Evolutionary conservation across 2,888 invertebrate genomes (phyloP).

Genomic region (Hedychridium roseum): DNA sequence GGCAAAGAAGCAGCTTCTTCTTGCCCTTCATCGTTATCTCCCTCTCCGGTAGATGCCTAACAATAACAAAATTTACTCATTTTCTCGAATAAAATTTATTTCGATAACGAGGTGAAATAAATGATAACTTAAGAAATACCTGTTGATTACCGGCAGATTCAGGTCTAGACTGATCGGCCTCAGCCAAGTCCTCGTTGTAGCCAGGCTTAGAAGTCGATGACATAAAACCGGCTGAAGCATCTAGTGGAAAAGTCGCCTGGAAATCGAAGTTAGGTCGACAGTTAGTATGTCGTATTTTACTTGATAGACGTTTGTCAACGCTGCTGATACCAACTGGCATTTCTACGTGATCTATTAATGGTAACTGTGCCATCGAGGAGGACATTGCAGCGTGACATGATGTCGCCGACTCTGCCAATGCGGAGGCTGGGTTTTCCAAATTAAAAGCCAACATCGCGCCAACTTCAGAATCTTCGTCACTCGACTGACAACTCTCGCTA

Average conservation of each 20-base stretch:
- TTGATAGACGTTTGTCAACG: background rate
- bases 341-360: slow-evolving; percentile 32
- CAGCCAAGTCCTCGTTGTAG: slow-evolving; percentile 78
- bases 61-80: background rate
- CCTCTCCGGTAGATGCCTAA: slow-evolving; percentile 5
- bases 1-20: slow-evolving; percentile 26
- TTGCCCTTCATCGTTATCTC: slow-evolving; percentile 33
- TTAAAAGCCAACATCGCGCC: slow-evolving; percentile 38
- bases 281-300: background rate
- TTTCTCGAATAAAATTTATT: background rate
- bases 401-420: slow-evolving; percentile 12
- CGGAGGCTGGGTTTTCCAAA: slow-evolving; percentile 37
- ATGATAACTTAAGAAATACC: slow-evolving; percentile 27
- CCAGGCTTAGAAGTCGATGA: slow-evolving; percentile 42
- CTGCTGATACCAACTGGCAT: slow-evolving; percentile 29
- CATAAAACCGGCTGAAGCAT: slow-evolving; percentile 26
- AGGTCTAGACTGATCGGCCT: slow-evolving; percentile 79
- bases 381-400: slow-evolving; percentile 23
- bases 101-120: background rate
- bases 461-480: slow-evolving; percentile 53
- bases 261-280: background rate
- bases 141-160: slow-evolving; percentile 52
- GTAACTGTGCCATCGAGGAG: slow-evolving; percentile 25
- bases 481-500: slow-evolving; percentile 55
- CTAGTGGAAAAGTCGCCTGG: slow-evolving; percentile 36